A percentile compares a stretch with the other conserved stretches of the same genome.
These are phyloP conservation scores for Synergus gifuensis DNA, from an alignment of 2,888 invertebrate genomes.

Conservation along the genomic window DNA sequence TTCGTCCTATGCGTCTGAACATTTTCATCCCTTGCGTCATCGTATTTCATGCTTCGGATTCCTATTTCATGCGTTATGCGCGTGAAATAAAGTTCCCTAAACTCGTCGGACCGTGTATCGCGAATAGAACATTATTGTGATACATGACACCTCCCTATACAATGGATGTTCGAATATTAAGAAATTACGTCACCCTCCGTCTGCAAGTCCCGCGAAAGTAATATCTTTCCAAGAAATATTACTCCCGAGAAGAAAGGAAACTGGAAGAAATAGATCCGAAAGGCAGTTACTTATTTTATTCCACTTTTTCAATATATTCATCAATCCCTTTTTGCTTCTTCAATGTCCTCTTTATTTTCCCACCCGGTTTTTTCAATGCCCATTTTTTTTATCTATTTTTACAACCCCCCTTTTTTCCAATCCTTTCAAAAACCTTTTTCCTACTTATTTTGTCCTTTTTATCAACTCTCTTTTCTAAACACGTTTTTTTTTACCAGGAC, in stretches of 20 bases:
- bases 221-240: background rate
- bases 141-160: slow-evolving; percentile 13
- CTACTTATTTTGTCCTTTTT: too few species aligned
- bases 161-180: slow-evolving; percentile 20
- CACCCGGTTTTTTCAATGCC: too few species aligned
- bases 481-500: too few species aligned
- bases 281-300: background rate
- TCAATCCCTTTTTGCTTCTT: too few species aligned
- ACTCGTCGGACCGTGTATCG: slow-evolving; percentile 53
- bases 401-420: too few species aligned
- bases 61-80: slow-evolving; percentile 63
- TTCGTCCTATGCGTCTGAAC: slow-evolving; percentile 42
- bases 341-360: too few species aligned
- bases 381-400: too few species aligned
- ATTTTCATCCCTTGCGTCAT: slow-evolving; percentile 41
- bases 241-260: background rate
- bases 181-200: background rate
- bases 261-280: background rate
- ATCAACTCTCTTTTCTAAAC: too few species aligned
- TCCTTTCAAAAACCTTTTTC: too few species aligned
- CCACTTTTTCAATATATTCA: too few species aligned
- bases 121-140: slow-evolving; percentile 36
- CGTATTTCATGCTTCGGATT: slow-evolving; percentile 41
- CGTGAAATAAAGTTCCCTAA: slow-evolving; percentile 63
- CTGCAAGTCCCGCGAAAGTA: background rate